Base-by-base conservation (phyloP, 2,797 vertebrate species). In the Anguilla pacifica region DNA sequence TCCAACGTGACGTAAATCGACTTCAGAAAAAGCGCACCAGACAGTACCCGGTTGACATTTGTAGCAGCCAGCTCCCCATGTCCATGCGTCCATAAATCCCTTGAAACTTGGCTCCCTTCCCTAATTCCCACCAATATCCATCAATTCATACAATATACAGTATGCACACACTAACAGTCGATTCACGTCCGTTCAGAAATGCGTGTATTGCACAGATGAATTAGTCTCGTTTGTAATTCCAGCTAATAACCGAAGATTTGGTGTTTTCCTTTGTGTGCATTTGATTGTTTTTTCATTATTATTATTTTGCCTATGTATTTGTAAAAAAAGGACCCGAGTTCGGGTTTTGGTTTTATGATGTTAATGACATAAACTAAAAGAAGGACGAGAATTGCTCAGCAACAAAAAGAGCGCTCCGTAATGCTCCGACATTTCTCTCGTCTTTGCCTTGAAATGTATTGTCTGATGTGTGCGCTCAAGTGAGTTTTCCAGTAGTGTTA, bases 401-500 rank as follows among this genome's bases (percentile, higher is more conserved):
- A 28, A 72, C n/a, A 43, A 35, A 35, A 77, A 77, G 31, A 15
- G 72, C 70, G 70, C 70, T 74, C 70, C 35, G 70, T 31, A 74
- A 6, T n/a, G 28, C 7, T 31, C n/a, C 35, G 35, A 43, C 43
- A 22, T 39, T 77, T 43, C 74, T 77, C 57, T 59, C 15, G 17
- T 77, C 74, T 13, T 72, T 19, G 70, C 28, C 70, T 39, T 77
- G 74, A 77, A 77, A 77, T 11, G 74, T 35, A 72, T 59, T 86
- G 64, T 86, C 85, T 49, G 64, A 19, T 31, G 51, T 19, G 35
- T 25, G 49, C 35, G 85, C 28, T 86, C 15, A 86, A 86, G 25
- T 59, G 85, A 86, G 49, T 86, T 86, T 53, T 25, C 17, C 51
- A 77, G 72, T 72, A 74, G 46, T 51, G 67, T 31, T 11, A 11